phyloP scores from a whole-genome alignment of 2,113 vertebrate species.

The Nannospalax galili region DNA sequence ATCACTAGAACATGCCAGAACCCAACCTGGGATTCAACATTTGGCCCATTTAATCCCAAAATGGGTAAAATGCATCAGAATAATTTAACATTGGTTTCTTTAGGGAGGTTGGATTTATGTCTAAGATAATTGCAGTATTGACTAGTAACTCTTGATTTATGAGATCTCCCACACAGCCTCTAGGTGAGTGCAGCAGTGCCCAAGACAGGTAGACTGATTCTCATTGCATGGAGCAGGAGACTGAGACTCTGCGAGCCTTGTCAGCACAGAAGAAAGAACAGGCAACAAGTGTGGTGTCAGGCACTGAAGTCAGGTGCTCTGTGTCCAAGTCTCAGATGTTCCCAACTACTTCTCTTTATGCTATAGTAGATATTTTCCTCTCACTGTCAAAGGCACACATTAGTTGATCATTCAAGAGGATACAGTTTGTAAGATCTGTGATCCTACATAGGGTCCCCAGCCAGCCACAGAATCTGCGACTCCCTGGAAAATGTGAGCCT shows the following conservation, averaged over 20 bases:
- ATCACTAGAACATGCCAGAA: neutral
- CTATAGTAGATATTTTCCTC: neutral
- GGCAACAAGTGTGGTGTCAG: rapidly evolving
- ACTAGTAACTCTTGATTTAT: constrained; percentile 12
- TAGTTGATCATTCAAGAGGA: neutral
- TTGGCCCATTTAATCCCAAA: neutral
- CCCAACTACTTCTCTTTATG: neutral
- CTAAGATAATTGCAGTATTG: neutral
- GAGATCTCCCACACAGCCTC: neutral
- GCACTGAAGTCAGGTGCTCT: neutral
- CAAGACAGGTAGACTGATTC: neutral
- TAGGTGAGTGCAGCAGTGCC: neutral
- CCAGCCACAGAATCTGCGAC: neutral
- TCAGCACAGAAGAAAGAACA: neutral
- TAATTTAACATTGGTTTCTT: constrained; percentile 2
- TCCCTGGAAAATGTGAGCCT: neutral
- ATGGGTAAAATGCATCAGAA: neutral
- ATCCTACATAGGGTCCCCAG: neutral
- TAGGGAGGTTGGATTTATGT: neutral
- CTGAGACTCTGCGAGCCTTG: neutral
- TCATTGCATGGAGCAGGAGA: neutral
- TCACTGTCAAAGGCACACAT: neutral
- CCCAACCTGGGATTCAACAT: constrained; percentile 10
- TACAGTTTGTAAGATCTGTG: neutral
- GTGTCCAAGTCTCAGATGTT: neutral